phyloP scores from a whole-genome alignment of 2,797 vertebrate species.

The Phrynocephalus vlangalii region DNA sequence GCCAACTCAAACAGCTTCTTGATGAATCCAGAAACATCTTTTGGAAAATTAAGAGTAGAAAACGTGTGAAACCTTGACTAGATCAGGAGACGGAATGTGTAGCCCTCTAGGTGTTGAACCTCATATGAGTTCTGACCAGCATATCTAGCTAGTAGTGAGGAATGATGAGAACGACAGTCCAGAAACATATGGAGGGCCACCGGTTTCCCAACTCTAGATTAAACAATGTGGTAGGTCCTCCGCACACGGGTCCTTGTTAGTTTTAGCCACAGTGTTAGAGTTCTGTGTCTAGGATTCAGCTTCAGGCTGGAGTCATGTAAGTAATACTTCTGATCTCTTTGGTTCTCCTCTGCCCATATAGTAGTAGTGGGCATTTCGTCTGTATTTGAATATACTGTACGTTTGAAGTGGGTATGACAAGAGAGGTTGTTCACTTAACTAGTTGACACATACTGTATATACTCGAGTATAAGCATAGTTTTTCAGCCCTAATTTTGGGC shows the following conservation, averaged over 20 bases:
- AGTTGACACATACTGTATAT: conserved; percentile 26
- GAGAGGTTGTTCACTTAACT: conserved; percentile 50
- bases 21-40: not conserved
- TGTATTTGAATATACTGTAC: not conserved
- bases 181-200: not conserved
- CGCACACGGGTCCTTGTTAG: not conserved
- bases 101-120: not conserved
- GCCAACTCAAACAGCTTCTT: no score
- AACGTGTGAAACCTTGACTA: not conserved
- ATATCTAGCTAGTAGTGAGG: not conserved
- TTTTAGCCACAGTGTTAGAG: not conserved
- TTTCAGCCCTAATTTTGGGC: no score
- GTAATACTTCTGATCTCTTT: not conserved
- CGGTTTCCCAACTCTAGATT: not conserved
- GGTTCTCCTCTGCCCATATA: not conserved
- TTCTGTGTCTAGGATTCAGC: no score
- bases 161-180: not conserved
- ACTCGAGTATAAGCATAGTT: no score
- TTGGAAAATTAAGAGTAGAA: not conserved
- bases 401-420: not conserved
- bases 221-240: not conserved
- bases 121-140: not conserved
- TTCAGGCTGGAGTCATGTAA: not conserved
- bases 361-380: no score
- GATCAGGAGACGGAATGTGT: not conserved